Conservation (phyloP, 2,888 invertebrate species). For the Melieria crassipennis region DNA sequence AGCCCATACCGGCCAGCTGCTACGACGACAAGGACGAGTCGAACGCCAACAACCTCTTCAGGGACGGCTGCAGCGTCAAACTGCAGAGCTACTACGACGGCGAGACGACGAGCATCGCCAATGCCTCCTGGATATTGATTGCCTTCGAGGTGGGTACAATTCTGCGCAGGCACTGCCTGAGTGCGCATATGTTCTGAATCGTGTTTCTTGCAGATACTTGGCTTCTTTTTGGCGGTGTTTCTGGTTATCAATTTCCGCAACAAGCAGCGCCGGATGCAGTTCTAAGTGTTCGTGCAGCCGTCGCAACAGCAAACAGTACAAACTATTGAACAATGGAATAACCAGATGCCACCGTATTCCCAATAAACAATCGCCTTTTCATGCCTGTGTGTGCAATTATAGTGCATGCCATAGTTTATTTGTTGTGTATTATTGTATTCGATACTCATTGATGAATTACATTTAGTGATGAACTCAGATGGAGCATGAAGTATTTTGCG, state of each 20-base stretch:
- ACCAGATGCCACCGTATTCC: constrained; percentile 9
- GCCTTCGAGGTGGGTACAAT: constrained; percentile 72
- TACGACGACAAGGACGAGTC: constrained; percentile 47
- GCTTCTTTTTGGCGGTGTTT: constrained; percentile 51
- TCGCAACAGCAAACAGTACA: constrained; percentile 11
- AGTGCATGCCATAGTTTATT: constrained; percentile 18
- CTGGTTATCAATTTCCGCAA: constrained; percentile 58
- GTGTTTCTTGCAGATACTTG: constrained; percentile 47
- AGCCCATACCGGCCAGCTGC: constrained; percentile 54
- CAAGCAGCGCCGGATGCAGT: constrained; percentile 59
- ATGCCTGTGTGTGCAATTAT: constrained; percentile 13
- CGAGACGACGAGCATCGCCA: constrained; percentile 70
- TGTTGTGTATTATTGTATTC: constrained; percentile 27
- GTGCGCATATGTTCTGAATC: background rate
- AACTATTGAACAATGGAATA: constrained; percentile 9
- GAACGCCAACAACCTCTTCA: constrained; percentile 44
- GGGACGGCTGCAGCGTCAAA: constrained; percentile 53
- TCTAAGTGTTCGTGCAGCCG: constrained; percentile 43
- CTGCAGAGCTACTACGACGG: constrained; percentile 52
- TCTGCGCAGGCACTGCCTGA: background rate
- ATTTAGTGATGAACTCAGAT: constrained; percentile 11
- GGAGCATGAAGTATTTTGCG: background rate
- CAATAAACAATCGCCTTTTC: constrained; percentile 10
- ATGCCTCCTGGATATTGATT: constrained; percentile 75
- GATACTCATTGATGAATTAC: constrained; percentile 1